Evolutionary conservation across 2,797 vertebrate genomes (phyloP).

Genomic region (Phoebastria nigripes): DNA sequence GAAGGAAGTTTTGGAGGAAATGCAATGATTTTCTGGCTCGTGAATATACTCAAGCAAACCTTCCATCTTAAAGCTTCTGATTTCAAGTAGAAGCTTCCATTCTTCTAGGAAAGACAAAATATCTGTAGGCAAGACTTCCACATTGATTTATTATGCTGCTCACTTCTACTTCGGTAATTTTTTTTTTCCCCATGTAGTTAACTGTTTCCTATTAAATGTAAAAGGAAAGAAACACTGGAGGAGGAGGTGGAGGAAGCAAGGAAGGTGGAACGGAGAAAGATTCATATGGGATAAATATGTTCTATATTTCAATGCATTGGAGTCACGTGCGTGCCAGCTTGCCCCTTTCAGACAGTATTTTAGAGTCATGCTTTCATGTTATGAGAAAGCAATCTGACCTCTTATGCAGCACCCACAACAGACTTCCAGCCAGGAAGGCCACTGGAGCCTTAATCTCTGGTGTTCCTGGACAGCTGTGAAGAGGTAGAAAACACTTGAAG

Average conservation of each 20-base stretch:
- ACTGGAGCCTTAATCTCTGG: not conserved
- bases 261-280: not conserved
- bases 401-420: not conserved
- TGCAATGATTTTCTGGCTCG: not conserved
- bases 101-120: not conserved
- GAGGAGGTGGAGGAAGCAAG: not conserved
- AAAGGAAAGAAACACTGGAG: not conserved
- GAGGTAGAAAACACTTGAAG: not conserved
- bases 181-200: not conserved
- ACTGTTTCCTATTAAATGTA: not conserved
- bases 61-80: not conserved
- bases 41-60: not conserved
- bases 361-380: not conserved
- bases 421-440: not conserved
- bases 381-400: not conserved
- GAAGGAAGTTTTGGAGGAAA: not conserved
- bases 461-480: not conserved
- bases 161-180: not conserved
- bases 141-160: not conserved
- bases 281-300: not conserved
- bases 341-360: not conserved
- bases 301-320: not conserved
- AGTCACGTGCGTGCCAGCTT: accelerated
- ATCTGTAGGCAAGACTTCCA: not conserved
- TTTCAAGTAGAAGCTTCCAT: not conserved